Percentiles rank a stretch among this genome's conserved stretches.
Conservation (phyloP, 2,888 invertebrate genomes). For the Ophion obscuratus region DNA sequence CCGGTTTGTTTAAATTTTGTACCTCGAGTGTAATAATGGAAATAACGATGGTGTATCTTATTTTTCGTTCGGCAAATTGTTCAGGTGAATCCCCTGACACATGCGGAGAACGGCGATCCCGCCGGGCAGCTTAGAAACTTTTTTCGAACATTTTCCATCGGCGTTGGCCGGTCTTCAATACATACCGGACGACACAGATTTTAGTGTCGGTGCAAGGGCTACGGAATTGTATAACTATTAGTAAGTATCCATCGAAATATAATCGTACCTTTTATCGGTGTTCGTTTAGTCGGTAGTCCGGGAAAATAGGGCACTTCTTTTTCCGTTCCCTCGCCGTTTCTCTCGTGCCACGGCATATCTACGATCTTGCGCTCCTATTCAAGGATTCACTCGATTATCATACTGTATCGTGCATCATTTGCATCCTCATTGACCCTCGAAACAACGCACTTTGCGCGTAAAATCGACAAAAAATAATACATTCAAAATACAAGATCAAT, state of each 20-base stretch:
- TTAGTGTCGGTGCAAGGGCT: constrained; percentile 81
- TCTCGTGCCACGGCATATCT: constrained; percentile 92
- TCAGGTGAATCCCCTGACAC: neutral
- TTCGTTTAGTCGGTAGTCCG: constrained; percentile 90
- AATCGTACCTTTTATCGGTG: constrained; percentile 91
- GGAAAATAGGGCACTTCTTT: constrained; percentile 89
- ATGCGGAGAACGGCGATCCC: constrained; percentile 7
- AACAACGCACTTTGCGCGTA: neutral
- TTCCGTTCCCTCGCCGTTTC: constrained; percentile 85
- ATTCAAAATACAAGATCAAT: neutral
- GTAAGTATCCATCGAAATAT: constrained; percentile 73
- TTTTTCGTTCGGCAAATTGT: neutral
- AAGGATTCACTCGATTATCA: constrained; percentile 39
- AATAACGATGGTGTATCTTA: neutral
- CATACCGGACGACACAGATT: constrained; percentile 80
- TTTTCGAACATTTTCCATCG: constrained; percentile 55
- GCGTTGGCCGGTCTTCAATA: constrained; percentile 80
- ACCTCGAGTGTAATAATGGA: neutral
- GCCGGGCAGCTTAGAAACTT: constrained; percentile 38
- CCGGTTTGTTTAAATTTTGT: neutral
- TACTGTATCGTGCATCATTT: neutral
- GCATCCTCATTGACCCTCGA: neutral
- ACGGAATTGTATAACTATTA: constrained; percentile 82
- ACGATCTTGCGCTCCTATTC: constrained; percentile 86
- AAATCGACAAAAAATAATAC: neutral